Evolutionary conservation across 2,888 invertebrate species (phyloP).

Genomic region (Euproctis similis): DNA sequence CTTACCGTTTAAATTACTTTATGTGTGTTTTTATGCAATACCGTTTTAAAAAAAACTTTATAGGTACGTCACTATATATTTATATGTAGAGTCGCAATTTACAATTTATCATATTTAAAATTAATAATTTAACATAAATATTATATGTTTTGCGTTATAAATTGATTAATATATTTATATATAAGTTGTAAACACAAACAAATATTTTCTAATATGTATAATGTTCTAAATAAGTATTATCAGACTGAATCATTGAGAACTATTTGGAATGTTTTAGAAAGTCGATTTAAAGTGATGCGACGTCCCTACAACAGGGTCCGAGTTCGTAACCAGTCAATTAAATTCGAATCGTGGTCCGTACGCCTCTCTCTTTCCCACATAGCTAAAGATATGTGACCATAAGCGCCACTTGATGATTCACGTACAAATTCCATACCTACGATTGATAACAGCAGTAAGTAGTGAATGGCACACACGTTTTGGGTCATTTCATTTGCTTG

Average conservation of each 20-base stretch:
- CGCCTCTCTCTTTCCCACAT: slow-evolving; percentile 59
- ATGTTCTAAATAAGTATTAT: slow-evolving; percentile 48
- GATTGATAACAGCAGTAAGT: slow-evolving; percentile 68
- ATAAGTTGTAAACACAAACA: no score
- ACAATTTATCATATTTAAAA: no score
- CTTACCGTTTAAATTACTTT: no score
- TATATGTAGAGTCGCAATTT: no score
- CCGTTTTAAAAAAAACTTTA: no score
- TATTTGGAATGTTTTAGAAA: slow-evolving; percentile 69
- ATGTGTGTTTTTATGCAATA: no score
- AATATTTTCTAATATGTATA: no score
- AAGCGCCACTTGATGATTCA: slow-evolving; percentile 74
- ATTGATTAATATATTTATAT: no score
- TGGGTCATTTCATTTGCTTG: slow-evolving; percentile 55
- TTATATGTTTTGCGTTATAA: no score
- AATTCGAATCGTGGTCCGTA: slow-evolving; percentile 66
- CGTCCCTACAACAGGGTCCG: slow-evolving; percentile 69
- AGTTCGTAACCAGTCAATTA: slow-evolving; percentile 73
- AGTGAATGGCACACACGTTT: slow-evolving; percentile 64
- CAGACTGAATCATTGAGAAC: slow-evolving; percentile 45
- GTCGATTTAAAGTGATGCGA: slow-evolving; percentile 63
- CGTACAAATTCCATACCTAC: slow-evolving; percentile 69
- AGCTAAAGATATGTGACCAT: slow-evolving; percentile 51
- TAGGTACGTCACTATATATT: no score
- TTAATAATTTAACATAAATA: no score